A percentile compares a stretch with the other conserved stretches of the same genome.
These are phyloP conservation scores for Mantis religiosa DNA, from an alignment of 2,888 invertebrate species.

Conservation along the genomic window DNA sequence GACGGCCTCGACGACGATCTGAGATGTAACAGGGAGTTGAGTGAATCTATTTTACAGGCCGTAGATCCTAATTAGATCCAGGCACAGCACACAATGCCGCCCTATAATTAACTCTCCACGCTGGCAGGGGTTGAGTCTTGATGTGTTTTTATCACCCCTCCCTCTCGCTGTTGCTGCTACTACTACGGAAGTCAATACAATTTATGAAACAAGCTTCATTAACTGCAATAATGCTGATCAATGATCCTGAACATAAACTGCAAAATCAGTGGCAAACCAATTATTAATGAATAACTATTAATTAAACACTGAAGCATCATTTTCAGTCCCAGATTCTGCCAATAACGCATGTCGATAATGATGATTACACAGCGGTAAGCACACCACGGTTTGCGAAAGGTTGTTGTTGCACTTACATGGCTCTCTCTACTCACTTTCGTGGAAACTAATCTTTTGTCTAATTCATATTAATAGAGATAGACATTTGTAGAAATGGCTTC, in stretches of 20 bases:
- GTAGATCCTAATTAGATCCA: background rate
- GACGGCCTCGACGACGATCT: background rate
- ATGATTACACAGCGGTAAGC: too few species aligned
- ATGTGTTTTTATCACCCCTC: background rate
- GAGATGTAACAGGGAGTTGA: background rate
- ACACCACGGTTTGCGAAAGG: too few species aligned
- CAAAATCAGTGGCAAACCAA: slow-evolving; percentile 13
- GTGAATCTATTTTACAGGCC: background rate
- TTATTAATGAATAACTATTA: slow-evolving; percentile 15
- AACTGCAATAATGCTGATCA: background rate
- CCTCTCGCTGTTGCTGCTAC: background rate
- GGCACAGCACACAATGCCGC: background rate
- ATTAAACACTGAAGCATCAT: slow-evolving; percentile 4
- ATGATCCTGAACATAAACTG: slow-evolving; percentile 12
- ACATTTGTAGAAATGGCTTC: too few species aligned
- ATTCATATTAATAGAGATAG: too few species aligned
- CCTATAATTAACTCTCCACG: background rate
- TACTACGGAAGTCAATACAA: background rate
- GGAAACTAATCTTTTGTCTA: too few species aligned
- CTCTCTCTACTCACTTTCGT: too few species aligned
- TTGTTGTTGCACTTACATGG: too few species aligned
- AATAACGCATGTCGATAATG: too few species aligned
- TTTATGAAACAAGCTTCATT: slow-evolving; percentile 9
- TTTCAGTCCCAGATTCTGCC: background rate
- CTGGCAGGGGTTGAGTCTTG: background rate